Percentiles rank a stretch among this genome's conserved stretches.
Evolutionary conservation across 2,888 invertebrate genomes (phyloP).

Genomic region (Chesias legatella): DNA sequence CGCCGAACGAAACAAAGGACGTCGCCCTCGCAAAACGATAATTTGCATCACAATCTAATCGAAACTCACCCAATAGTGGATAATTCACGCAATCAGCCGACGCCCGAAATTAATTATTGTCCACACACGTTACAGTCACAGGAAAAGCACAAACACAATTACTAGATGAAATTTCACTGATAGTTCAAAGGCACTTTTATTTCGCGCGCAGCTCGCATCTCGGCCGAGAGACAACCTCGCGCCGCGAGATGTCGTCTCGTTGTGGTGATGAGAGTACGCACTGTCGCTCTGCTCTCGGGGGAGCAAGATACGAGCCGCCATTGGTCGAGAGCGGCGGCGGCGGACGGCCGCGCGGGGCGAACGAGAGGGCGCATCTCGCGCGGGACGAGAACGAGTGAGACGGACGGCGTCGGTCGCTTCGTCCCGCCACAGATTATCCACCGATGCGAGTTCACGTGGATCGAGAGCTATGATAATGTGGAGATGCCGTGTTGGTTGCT

Average conservation of each 20-base stretch:
- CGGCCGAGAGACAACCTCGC: slow-evolving; percentile 73
- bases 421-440: slow-evolving; percentile 68
- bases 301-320: slow-evolving; percentile 77
- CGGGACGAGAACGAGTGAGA: slow-evolving; percentile 62
- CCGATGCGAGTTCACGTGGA: slow-evolving; percentile 70
- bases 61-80: slow-evolving; percentile 79
- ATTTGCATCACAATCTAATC: slow-evolving; percentile 79
- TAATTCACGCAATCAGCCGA: slow-evolving; percentile 69
- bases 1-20: slow-evolving; percentile 40
- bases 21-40: slow-evolving; percentile 57
- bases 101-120: slow-evolving; percentile 57
- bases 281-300: slow-evolving; percentile 80
- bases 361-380: slow-evolving; percentile 69
- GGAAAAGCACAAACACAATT: slow-evolving; percentile 63
- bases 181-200: slow-evolving; percentile 55
- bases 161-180: slow-evolving; percentile 53
- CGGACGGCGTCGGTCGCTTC: slow-evolving; percentile 64
- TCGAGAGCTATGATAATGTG: slow-evolving; percentile 69
- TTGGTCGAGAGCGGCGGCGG: slow-evolving; percentile 72
- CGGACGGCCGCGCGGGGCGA: slow-evolving; percentile 62
- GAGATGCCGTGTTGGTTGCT: slow-evolving; percentile 58
- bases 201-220: slow-evolving; percentile 56
- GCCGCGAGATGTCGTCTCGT: slow-evolving; percentile 75
- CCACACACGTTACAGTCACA: slow-evolving; percentile 66
- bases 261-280: slow-evolving; percentile 78